Conservation (phyloP, 2,113 vertebrate genomes). For the Regulus satrapa region DNA sequence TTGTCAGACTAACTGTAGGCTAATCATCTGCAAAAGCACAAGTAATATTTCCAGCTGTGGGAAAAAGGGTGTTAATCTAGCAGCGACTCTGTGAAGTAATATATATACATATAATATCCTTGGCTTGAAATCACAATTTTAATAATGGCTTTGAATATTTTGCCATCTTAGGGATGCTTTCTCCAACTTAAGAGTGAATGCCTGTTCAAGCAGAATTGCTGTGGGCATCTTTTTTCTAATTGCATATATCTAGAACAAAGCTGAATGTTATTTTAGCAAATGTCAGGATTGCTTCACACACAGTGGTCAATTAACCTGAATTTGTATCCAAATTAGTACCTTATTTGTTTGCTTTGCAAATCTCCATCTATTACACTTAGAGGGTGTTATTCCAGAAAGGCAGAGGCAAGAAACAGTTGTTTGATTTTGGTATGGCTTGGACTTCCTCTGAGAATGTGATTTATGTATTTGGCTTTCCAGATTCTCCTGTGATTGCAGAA, state of each 20-base stretch:
- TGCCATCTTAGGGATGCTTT: not conserved
- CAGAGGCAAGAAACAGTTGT: not conserved
- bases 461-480: not conserved
- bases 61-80: not conserved
- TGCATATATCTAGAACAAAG: not conserved
- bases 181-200: not conserved
- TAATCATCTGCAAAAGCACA: not conserved
- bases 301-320: not conserved
- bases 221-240: not conserved
- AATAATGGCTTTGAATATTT: not conserved
- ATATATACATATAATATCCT: not conserved
- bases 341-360: not conserved
- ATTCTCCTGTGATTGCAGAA: not conserved
- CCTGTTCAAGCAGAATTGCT: not conserved
- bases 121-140: not conserved
- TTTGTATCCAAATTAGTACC: not conserved
- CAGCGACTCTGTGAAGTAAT: not conserved
- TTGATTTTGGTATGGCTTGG: accelerated
- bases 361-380: not conserved
- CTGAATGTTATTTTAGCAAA: not conserved
- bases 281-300: not conserved
- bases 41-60: not conserved
- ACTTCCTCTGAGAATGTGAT: not conserved
- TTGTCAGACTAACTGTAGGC: not conserved
- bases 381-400: not conserved